phyloP scores from a whole-genome alignment of 1,140 invertebrate species.

The Hylaeus anthracinus region DNA sequence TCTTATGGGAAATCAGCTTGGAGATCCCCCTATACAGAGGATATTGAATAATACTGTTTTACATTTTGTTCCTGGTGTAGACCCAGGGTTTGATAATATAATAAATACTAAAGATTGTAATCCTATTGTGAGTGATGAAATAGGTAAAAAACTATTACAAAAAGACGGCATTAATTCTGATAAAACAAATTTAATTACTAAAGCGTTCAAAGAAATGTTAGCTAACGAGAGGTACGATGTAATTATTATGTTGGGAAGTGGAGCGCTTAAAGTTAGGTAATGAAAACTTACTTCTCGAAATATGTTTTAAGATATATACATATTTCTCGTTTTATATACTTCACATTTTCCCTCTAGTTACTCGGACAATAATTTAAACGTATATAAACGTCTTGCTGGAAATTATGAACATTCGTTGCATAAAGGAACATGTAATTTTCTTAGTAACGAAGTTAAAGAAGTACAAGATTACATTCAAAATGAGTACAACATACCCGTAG shows the following conservation, averaged over 20 bases:
- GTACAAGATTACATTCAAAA: slow-evolving; percentile 70
- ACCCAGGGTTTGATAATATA: slow-evolving; percentile 82
- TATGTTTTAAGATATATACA: background rate
- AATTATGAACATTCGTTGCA: slow-evolving; percentile 67
- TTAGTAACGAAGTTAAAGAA: slow-evolving; percentile 63
- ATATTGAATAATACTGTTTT: slow-evolving; percentile 88
- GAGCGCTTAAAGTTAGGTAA: slow-evolving; percentile 82
- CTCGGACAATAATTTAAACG: slow-evolving; percentile 69
- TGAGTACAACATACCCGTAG: slow-evolving; percentile 71
- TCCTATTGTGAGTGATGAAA: slow-evolving; percentile 79
- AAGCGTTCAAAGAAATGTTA: slow-evolving; percentile 83
- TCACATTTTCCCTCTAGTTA: slow-evolving; percentile 71
- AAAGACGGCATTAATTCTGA: slow-evolving; percentile 74
- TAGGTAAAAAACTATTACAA: slow-evolving; percentile 82
- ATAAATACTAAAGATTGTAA: slow-evolving; percentile 77
- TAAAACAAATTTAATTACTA: slow-evolving; percentile 78
- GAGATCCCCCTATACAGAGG: slow-evolving; percentile 83
- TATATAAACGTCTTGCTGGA: slow-evolving; percentile 82
- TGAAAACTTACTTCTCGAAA: background rate
- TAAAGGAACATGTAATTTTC: slow-evolving; percentile 64
- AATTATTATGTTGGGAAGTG: slow-evolving; percentile 85
- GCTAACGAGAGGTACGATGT: slow-evolving; percentile 83
- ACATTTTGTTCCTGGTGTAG: slow-evolving; percentile 89
- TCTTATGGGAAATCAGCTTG: slow-evolving; percentile 85
- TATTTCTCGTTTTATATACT: background rate